Conservation (phyloP, 2,797 vertebrate genomes). For the Sternotherus odoratus region DNA sequence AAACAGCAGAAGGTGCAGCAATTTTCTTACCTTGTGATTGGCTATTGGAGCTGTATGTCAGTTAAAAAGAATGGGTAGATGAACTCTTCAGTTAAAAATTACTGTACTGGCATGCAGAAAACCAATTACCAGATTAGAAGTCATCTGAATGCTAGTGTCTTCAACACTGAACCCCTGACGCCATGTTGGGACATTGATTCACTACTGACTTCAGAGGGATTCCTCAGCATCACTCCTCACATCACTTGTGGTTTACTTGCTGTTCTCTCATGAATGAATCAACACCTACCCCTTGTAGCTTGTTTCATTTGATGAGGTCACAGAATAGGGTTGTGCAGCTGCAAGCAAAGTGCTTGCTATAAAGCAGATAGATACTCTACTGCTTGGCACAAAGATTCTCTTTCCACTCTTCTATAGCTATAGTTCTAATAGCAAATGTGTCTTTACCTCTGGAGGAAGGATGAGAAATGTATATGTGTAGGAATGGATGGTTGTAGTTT, state of each 20-base stretch:
- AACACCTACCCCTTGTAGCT: neutral
- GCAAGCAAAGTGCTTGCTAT: neutral
- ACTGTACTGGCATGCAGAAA: neutral
- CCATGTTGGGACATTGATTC: accelerated
- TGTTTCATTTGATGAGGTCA: neutral
- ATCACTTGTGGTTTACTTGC: accelerated
- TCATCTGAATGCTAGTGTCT: neutral
- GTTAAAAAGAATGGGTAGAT: neutral
- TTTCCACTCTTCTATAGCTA: neutral
- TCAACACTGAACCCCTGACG: neutral
- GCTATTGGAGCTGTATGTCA: neutral
- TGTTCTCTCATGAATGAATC: neutral
- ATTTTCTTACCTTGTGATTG: neutral
- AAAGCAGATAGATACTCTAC: neutral
- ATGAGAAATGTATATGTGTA: neutral
- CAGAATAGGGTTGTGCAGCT: neutral
- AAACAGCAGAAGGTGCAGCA: neutral
- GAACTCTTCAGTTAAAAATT: neutral
- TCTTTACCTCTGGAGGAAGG: neutral
- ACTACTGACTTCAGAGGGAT: neutral
- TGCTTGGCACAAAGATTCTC: neutral
- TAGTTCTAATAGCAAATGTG: accelerated
- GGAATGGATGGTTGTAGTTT: neutral
- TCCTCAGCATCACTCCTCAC: accelerated
- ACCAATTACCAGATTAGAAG: accelerated